A percentile compares a stretch with the other conserved stretches of the same genome.
phyloP scores from a whole-genome alignment of 2,888 invertebrate species.

The Phalera bucephala region DNA sequence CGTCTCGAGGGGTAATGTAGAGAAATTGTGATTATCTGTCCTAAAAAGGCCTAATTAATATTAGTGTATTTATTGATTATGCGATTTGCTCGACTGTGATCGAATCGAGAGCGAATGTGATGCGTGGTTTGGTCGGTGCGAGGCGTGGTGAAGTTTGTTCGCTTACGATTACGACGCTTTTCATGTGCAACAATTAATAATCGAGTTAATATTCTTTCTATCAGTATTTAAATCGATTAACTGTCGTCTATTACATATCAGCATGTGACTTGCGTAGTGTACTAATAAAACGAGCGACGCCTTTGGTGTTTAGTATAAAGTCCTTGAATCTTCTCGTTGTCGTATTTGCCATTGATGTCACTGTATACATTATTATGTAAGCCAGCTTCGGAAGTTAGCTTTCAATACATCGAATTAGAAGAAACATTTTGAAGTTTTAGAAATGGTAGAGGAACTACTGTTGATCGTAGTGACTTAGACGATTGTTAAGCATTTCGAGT shows the following conservation, averaged over 20 bases:
- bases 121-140: slow-evolving; percentile 35
- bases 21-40: slow-evolving; percentile 79
- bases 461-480: slow-evolving; percentile 52
- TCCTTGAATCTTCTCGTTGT: slow-evolving; percentile 61
- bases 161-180: slow-evolving; percentile 59
- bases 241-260: slow-evolving; percentile 79
- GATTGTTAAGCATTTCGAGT: slow-evolving; percentile 53
- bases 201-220: slow-evolving; percentile 54
- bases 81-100: slow-evolving; percentile 70
- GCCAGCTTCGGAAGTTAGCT: slow-evolving; percentile 63
- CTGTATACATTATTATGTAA: slow-evolving; percentile 49
- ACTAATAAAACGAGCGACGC: slow-evolving; percentile 59
- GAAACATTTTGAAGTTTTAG: slow-evolving; percentile 58
- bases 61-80: slow-evolving; percentile 75
- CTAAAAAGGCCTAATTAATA: slow-evolving; percentile 82
- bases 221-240: slow-evolving; percentile 74
- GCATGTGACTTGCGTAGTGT: slow-evolving; percentile 76
- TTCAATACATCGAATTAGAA: slow-evolving; percentile 77
- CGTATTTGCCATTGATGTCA: slow-evolving; percentile 66
- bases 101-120: slow-evolving; percentile 47
- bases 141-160: slow-evolving; percentile 35
- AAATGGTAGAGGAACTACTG: slow-evolving; percentile 49
- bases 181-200: slow-evolving; percentile 50
- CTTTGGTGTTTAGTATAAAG: slow-evolving; percentile 57
- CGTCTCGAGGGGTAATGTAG: slow-evolving; percentile 60